Percentiles rank a stretch among this genome's conserved stretches.
phyloP scores from a whole-genome alignment of 2,888 invertebrate genomes.

The Eilema griseolum region DNA sequence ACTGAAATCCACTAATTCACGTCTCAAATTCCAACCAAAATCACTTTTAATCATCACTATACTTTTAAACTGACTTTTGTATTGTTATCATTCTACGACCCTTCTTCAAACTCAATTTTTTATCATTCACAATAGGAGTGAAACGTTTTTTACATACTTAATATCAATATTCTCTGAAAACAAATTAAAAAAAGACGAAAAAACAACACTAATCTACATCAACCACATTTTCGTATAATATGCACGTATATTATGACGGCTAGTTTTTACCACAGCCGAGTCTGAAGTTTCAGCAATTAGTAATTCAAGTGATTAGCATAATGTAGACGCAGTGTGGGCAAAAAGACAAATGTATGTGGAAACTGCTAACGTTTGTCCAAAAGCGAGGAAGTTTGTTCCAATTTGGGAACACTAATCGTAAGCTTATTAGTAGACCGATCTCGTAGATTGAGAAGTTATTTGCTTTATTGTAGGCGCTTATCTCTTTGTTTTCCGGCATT shows the following conservation, averaged over 20 bases:
- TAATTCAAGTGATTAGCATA: slow-evolving; percentile 51
- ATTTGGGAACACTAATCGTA: slow-evolving; percentile 22
- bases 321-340: slow-evolving; percentile 41
- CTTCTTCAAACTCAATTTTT: no score
- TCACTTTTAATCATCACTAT: no score
- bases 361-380: slow-evolving; percentile 40
- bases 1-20: no score
- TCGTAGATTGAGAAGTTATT: not conserved
- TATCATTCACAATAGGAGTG: no score
- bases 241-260: slow-evolving; percentile 20
- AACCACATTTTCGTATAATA: slow-evolving; percentile 18
- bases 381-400: slow-evolving; percentile 33
- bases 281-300: slow-evolving; percentile 45
- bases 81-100: no score
- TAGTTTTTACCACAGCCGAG: slow-evolving; percentile 45
- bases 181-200: not conserved
- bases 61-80: no score
- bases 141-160: no score
- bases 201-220: not conserved
- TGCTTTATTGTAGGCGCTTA: not conserved
- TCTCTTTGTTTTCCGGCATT: not conserved
- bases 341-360: slow-evolving; percentile 51
- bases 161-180: no score
- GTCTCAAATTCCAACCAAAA: no score
- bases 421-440: slow-evolving; percentile 16